These are phyloP conservation scores for Circaetus cinerascens DNA, from an alignment of 2,113 vertebrate species.

Conservation along the genomic window DNA sequence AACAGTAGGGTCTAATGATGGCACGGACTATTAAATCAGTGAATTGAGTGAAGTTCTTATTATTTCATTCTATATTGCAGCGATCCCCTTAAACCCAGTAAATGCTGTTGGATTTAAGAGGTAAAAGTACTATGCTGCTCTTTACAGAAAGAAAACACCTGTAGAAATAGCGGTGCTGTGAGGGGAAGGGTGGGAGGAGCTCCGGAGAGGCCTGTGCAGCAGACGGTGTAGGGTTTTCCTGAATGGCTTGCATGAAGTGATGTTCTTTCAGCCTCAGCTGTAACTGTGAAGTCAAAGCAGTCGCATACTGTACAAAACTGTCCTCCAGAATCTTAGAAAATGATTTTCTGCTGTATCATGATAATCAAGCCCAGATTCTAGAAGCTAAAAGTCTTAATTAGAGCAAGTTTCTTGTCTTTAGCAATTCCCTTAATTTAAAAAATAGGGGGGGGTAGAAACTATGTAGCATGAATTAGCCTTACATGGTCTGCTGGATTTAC, in stretches of 20 bases:
- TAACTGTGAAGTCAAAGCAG: too few species aligned
- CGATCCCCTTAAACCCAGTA: background rate
- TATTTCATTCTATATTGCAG: background rate
- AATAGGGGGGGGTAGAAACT: background rate
- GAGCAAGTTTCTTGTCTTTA: background rate
- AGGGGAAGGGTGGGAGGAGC: background rate
- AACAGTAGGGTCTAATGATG: background rate
- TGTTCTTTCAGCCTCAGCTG: background rate
- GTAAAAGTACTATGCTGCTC: background rate
- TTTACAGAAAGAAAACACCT: background rate
- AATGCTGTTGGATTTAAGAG: accelerated
- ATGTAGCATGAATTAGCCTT: background rate
- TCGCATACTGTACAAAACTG: accelerated
- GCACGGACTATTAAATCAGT: background rate
- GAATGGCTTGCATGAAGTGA: accelerated
- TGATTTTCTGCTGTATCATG: background rate
- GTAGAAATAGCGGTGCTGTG: accelerated
- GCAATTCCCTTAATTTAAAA: background rate
- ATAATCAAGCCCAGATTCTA: background rate
- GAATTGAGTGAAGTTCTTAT: background rate
- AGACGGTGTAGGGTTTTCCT: background rate
- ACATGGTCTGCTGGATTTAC: background rate
- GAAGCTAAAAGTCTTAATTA: background rate
- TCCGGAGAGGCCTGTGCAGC: too few species aligned
- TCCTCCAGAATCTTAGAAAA: background rate